Evolutionary conservation across 2,113 vertebrate genomes (phyloP).

Genomic region (Oncorhynchus masou): DNA sequence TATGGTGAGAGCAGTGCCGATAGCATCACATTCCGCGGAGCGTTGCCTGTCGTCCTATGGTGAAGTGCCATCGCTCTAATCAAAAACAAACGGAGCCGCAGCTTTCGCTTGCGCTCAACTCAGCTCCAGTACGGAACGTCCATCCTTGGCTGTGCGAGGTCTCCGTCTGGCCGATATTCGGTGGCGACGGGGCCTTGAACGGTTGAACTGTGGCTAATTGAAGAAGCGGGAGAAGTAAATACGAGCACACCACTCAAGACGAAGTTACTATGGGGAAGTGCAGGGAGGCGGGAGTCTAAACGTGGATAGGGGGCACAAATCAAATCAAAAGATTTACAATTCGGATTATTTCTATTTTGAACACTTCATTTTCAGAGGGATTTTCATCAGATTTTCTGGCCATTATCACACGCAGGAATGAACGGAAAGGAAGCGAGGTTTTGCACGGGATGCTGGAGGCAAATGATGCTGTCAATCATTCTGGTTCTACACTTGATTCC

Average conservation of each 20-base stretch:
- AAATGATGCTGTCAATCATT: conserved; percentile 63
- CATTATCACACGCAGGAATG: conserved; percentile 56
- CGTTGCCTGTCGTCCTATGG: conserved; percentile 32
- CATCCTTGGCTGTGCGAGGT: conserved; percentile 12
- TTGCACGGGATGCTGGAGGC: conserved; percentile 66
- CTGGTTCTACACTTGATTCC: conserved; percentile 67
- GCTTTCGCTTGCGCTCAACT: conserved; percentile 30
- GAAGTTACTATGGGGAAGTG: conserved; percentile 64
- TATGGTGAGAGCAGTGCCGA: conserved; percentile 56
- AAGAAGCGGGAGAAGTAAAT: conserved; percentile 28
- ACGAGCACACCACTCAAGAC: conserved; percentile 36
- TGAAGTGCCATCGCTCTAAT: conserved; percentile 42
- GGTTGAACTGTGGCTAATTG: conserved; percentile 14
- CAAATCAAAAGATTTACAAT: conserved; percentile 14
- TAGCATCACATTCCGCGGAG: conserved; percentile 51
- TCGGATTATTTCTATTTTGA: conserved; percentile 43
- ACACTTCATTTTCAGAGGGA: conserved; percentile 15
- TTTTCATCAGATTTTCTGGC: conserved; percentile 7
- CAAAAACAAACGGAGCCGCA: conserved; percentile 26
- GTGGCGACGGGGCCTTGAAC: conserved; percentile 61
- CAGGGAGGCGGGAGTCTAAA: conserved; percentile 59
- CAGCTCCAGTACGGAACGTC: conserved; percentile 3
- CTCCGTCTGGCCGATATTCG: conserved; percentile 20
- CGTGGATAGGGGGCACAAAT: conserved; percentile 14
- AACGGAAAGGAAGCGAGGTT: conserved; percentile 52